A percentile compares a stretch with the other conserved stretches of the same genome.
Conservation (phyloP, 2,888 invertebrate genomes). For the Drosophila demipolita region DNA sequence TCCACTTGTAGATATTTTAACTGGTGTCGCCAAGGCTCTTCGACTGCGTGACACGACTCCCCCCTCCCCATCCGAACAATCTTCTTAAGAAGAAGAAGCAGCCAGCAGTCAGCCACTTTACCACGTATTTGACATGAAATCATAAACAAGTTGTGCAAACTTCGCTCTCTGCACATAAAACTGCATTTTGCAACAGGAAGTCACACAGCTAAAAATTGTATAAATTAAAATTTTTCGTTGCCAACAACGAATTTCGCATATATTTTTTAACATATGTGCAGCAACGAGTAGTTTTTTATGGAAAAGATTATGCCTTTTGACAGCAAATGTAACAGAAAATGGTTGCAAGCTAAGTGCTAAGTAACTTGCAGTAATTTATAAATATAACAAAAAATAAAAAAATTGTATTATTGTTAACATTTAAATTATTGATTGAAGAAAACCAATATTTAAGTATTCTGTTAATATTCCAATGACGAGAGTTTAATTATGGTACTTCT, state of each 20-base stretch:
- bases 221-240: conserved; percentile 74
- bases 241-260: conserved; percentile 36
- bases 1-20: conserved; percentile 70
- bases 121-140: conserved; percentile 81
- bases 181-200: conserved; percentile 74
- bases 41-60: conserved; percentile 42
- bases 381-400: not conserved
- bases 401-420: not conserved
- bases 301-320: not conserved
- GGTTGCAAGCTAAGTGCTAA: not conserved
- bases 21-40: conserved; percentile 37
- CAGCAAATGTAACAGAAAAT: not conserved
- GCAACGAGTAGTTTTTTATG: not conserved
- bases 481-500: not conserved
- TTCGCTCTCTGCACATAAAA: conserved; percentile 52
- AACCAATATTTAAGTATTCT: not conserved
- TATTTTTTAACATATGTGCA: conserved; percentile 20
- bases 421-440: not conserved
- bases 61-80: rapidly evolving
- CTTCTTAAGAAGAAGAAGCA: not conserved
- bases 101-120: conserved; percentile 50
- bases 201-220: conserved; percentile 69
- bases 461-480: not conserved
- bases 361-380: not conserved
- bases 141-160: conserved; percentile 81